Conservation (phyloP, 2,888 invertebrate species). For the Eupithecia pulchellata region DNA sequence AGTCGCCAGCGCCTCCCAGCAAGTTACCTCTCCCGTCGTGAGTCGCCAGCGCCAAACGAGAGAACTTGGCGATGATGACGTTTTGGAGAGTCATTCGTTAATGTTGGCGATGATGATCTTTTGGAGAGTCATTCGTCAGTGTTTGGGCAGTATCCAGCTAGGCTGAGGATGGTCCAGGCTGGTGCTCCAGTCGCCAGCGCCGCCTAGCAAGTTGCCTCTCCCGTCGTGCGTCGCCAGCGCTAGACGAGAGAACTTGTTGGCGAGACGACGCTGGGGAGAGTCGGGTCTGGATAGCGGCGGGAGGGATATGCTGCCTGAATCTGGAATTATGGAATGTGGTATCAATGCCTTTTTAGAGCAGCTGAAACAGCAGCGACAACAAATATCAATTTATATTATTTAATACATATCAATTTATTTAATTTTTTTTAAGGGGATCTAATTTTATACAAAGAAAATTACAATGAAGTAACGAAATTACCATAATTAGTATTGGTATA, state of each 20-base stretch:
- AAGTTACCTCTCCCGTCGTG: slow-evolving; percentile 88
- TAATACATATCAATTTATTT: too few species aligned
- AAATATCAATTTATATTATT: too few species aligned
- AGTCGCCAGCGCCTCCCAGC: slow-evolving; percentile 94
- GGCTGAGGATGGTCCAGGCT: slow-evolving; percentile 68
- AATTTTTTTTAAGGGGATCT: too few species aligned
- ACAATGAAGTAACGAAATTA: too few species aligned
- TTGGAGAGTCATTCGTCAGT: background rate
- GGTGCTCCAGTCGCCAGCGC: slow-evolving; percentile 90
- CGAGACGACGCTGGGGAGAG: slow-evolving; percentile 87
- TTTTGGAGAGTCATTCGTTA: slow-evolving; percentile 79
- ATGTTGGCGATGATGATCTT: background rate
- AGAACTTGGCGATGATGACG: slow-evolving; percentile 92
- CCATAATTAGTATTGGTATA: too few species aligned
- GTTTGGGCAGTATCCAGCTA: slow-evolving; percentile 75
- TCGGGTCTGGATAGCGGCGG: slow-evolving; percentile 80
- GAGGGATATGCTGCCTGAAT: slow-evolving; percentile 78
- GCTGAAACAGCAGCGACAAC: too few species aligned
- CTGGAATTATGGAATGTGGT: slow-evolving; percentile 50
- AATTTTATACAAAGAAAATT: too few species aligned
- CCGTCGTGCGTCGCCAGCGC: slow-evolving; percentile 96
- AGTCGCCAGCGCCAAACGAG: slow-evolving; percentile 57
- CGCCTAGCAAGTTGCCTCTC: slow-evolving; percentile 93
- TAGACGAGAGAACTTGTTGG: slow-evolving; percentile 93
- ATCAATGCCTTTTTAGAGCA: too few species aligned